phyloP scores from a whole-genome alignment of 2,797 vertebrate species.

The Enteromius paludinosus region DNA sequence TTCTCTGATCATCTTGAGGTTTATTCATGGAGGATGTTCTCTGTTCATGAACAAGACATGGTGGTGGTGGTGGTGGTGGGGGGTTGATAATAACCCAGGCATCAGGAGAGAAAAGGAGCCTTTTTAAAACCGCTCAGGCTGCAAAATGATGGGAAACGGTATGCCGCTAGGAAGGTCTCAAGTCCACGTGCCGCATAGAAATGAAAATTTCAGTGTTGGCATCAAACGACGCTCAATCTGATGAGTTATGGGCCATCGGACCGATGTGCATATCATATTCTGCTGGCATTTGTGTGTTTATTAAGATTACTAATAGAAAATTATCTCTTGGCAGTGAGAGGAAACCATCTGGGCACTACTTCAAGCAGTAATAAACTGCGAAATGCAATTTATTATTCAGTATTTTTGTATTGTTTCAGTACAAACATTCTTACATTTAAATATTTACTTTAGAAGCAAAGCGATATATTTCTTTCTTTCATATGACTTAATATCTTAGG shows the following conservation, averaged over 20 bases:
- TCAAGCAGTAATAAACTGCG: background rate
- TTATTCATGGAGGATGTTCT: constrained; percentile 9
- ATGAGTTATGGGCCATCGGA: constrained; percentile 18
- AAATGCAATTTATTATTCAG: background rate
- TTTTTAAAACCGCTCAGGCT: constrained; percentile 39
- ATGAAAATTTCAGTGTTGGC: background rate
- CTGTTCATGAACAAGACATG: constrained; percentile 8
- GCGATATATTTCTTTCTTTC: background rate
- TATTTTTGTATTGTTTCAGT: background rate
- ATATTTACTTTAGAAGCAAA: background rate
- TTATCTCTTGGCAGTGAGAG: constrained; percentile 10
- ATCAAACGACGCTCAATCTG: background rate
- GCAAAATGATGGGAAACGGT: constrained; percentile 9
- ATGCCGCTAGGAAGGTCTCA: background rate
- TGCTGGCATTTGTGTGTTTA: background rate
- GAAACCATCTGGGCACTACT: constrained; percentile 3
- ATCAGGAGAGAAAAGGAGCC: constrained; percentile 16
- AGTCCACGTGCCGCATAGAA: constrained; percentile 3
- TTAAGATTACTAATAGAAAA: background rate
- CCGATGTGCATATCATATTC: background rate
- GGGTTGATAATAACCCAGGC: constrained; percentile 23
- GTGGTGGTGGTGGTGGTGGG: constrained; percentile 27
- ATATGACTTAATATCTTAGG: background rate
- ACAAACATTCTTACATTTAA: background rate
- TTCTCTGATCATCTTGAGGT: constrained; percentile 30